Evolutionary conservation across 2,797 vertebrate species (phyloP).

Genomic region (Coreius guichenoti): DNA sequence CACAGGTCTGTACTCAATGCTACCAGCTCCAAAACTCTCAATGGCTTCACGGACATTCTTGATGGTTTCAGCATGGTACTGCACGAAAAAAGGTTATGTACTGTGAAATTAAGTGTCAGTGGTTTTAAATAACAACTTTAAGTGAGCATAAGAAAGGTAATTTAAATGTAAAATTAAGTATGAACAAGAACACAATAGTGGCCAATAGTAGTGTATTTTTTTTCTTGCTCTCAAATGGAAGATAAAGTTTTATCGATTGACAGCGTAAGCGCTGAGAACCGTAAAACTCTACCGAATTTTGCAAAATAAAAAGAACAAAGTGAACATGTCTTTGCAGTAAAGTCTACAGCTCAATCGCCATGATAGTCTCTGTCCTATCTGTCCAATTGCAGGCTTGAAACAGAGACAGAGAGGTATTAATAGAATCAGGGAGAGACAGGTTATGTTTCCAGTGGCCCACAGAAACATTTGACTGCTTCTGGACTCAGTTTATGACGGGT

Average conservation of each 20-base stretch:
- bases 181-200: neutral
- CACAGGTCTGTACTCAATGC: slow-evolving; percentile 89
- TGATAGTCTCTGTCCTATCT: neutral
- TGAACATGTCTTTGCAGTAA: neutral
- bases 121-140: neutral
- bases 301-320: neutral
- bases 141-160: neutral
- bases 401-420: slow-evolving; percentile 26
- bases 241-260: neutral
- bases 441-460: slow-evolving; percentile 40
- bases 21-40: slow-evolving; percentile 91
- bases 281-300: neutral
- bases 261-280: neutral
- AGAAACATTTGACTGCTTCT: slow-evolving; percentile 18
- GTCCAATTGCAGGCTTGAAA: neutral
- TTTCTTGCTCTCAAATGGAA: too few species aligned
- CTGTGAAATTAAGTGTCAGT: neutral
- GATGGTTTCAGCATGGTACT: slow-evolving; percentile 97
- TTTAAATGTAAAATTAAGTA: neutral
- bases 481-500: neutral
- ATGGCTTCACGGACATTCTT: slow-evolving; percentile 92
- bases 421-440: slow-evolving; percentile 28
- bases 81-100: slow-evolving; percentile 18
- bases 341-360: neutral
- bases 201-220: neutral